Percentiles rank a stretch among this genome's conserved stretches.
phyloP scores from a whole-genome alignment of 1,140 invertebrate genomes.

The Argopecten irradians region DNA sequence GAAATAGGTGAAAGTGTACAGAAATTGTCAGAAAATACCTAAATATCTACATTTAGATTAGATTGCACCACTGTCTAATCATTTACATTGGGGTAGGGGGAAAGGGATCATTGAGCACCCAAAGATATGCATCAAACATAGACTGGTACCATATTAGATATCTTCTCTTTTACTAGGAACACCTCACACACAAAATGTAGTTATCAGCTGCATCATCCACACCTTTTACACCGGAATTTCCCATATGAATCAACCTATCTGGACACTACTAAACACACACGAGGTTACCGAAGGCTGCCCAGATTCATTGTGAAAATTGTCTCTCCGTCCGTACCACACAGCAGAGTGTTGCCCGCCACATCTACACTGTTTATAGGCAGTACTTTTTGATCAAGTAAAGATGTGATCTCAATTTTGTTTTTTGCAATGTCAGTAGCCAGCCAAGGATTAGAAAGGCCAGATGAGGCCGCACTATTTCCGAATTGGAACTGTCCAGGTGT shows the following conservation, averaged over 20 bases:
- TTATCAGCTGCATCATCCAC: not conserved
- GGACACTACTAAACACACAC: not conserved
- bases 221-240: not conserved
- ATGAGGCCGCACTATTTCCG: not conserved
- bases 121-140: not conserved
- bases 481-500: slow-evolving; percentile 28
- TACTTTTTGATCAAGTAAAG: slow-evolving; percentile 82
- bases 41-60: too few relatives aligned
- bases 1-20: too few relatives aligned
- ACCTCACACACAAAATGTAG: too few relatives aligned
- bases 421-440: slow-evolving; percentile 83
- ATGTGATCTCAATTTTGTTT: slow-evolving; percentile 84
- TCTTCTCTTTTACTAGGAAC: not conserved
- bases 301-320: slow-evolving; percentile 62
- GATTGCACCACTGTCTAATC: not conserved
- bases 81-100: too few relatives aligned
- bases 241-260: not conserved
- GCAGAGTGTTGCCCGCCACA: slow-evolving; percentile 83
- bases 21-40: too few relatives aligned
- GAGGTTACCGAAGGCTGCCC: slow-evolving; percentile 50
- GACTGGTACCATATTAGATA: not conserved
- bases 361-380: slow-evolving; percentile 89
- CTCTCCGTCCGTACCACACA: slow-evolving; percentile 90
- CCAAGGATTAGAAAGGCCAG: slow-evolving; percentile 77
- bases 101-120: not conserved